Conservation (phyloP, 2,888 invertebrate genomes). For the Morpho achilles region DNA sequence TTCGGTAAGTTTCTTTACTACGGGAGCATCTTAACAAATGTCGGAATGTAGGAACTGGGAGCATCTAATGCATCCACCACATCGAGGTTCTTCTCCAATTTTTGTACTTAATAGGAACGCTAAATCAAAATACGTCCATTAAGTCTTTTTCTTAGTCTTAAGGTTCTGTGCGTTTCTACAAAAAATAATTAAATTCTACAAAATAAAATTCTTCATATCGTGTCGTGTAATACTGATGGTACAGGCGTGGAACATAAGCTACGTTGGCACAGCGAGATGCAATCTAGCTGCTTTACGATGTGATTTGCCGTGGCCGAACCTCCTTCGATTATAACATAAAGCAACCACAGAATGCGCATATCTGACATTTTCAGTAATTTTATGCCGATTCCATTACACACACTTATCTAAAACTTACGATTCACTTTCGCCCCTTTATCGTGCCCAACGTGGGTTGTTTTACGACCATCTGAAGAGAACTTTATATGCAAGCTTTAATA, state of each 20-base stretch:
- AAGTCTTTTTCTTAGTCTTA: no score
- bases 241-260: conserved; percentile 10
- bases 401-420: conserved; percentile 13
- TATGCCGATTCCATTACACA: conserved; percentile 16
- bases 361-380: conserved; percentile 29
- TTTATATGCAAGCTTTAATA: conserved; percentile 17
- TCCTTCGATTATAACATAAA: conserved; percentile 42
- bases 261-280: conserved; percentile 47
- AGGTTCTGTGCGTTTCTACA: no score
- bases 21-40: no score
- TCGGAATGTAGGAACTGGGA: no score
- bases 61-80: no score
- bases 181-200: no score
- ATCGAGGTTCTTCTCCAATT: no score
- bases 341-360: conserved; percentile 28
- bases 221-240: background rate
- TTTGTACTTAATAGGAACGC: no score
- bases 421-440: conserved; percentile 14
- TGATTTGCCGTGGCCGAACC: conserved; percentile 35
- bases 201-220: no score
- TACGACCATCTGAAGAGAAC: conserved; percentile 12
- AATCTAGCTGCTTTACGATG: conserved; percentile 68
- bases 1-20: no score
- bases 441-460: conserved; percentile 9
- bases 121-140: no score